A percentile compares a stretch with the other conserved stretches of the same genome.
phyloP scores from a whole-genome alignment of 2,113 vertebrate species.

The Brachyhypopomus occidentalis region DNA sequence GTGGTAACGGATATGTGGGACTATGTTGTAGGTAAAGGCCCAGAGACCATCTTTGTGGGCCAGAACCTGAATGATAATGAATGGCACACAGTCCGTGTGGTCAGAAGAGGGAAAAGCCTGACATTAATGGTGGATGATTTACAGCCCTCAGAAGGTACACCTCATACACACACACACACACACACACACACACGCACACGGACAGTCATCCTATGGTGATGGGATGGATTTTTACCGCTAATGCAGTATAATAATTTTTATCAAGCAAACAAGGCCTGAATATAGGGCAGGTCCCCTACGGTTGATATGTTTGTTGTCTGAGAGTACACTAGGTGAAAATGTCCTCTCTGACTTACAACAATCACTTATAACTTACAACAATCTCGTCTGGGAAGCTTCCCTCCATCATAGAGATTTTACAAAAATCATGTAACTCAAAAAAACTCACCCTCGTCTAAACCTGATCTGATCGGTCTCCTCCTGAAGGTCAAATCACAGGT shows the following conservation, averaged over 20 bases:
- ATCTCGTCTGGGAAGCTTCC: conserved; percentile 15
- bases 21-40: conserved; percentile 99
- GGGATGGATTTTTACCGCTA: conserved; percentile 11
- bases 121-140: conserved; percentile 97
- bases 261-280: background rate
- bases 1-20: conserved; percentile 87
- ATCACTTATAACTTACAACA: conserved; percentile 26
- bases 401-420: conserved; percentile 12
- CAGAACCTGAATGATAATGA: conserved; percentile 99
- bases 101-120: conserved; percentile 94
- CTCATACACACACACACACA: conserved; percentile 1
- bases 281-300: conserved; percentile 13
- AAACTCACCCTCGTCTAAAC: conserved; percentile 27
- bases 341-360: background rate
- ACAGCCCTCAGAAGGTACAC: conserved; percentile 79
- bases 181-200: background rate
- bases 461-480: conserved; percentile 51
- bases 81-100: conserved; percentile 98
- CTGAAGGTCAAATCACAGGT: conserved; percentile 95
- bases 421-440: conserved; percentile 9
- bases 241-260: conserved; percentile 30
- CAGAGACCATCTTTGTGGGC: conserved; percentile 99
- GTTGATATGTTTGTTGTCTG: background rate
- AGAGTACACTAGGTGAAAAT: conserved; percentile 34
- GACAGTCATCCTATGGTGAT: background rate